Evolutionary conservation across 2,113 vertebrate species (phyloP), one percentile per base, ranked within the genome.

Genomic region (Boleophthalmus pectinirostris): DNA sequence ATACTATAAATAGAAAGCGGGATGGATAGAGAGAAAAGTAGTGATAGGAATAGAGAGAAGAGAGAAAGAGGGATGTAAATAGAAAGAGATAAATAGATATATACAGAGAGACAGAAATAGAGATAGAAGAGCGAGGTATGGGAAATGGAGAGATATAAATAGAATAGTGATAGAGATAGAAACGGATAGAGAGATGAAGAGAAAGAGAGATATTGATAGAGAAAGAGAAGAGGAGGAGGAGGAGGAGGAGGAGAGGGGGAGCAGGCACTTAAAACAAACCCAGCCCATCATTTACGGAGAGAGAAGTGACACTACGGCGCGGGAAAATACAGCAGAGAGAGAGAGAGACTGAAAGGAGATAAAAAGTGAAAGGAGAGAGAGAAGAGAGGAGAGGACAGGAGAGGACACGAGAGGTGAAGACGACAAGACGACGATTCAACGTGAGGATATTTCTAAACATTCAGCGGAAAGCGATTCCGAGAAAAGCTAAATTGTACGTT

Each of bases 271-370:
- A 54, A 38, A 72, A 68, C 65, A 54, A 75, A 15, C 57, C 72
- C 18, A 46, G 45, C 45, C 74, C 54, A 74, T 82, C 73, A 81
- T 79, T 85, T 87, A 81, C 71, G 57, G 69, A 87, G 51, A 74
- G 68, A 77, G 72, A 65, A 45, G 69, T 43, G 74, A 69, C 78
- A 78, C 60, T 20, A 73, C 23, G 2, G 24, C 23, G 3, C 5
- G 54, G 66, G 61, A 79, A 75, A 70, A 58, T 49, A 70, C 49
- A 68, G 46, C 68, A 57, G 63, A 38, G 38, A 33, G 65, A 75
- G 57, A n/a, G n/a, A n/a, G n/a, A n/a, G 23, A 47, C 63, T 43
- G 21, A 66, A 70, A 81, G 58, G 38, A 72, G 4, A 76, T 56
- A 51, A 66, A 60, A 70, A 49, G 14, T 12, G 46, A 65, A 35